Conservation (phyloP, 1,140 invertebrate genomes). For the Drosophila equinoxialis region DNA sequence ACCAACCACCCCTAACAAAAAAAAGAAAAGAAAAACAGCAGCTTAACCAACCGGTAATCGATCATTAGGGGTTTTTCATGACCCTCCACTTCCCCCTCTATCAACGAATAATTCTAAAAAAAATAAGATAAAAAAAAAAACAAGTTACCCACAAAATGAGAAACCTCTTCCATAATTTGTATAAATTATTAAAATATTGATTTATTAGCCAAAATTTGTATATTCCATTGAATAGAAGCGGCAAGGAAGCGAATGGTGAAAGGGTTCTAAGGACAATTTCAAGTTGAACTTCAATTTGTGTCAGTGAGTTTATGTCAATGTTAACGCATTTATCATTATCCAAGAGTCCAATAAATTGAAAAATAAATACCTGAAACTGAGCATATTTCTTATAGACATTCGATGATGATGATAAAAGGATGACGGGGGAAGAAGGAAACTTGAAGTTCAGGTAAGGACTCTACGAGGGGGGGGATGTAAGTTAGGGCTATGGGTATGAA, state of each 20-base stretch:
- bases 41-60: slow-evolving; percentile 10
- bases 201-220: slow-evolving; percentile 72
- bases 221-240: slow-evolving; percentile 54
- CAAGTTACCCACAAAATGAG: background rate
- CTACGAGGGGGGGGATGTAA: background rate
- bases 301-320: slow-evolving; percentile 50
- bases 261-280: too few species aligned
- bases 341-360: slow-evolving; percentile 57
- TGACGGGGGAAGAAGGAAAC: background rate
- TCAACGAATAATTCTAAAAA: background rate
- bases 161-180: slow-evolving; percentile 47
- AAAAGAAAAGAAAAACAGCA: background rate
- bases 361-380: slow-evolving; percentile 50
- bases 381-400: background rate
- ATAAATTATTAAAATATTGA: slow-evolving; percentile 79
- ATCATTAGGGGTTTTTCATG: background rate
- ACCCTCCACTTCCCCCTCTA: background rate
- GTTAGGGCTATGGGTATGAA: too few species aligned
- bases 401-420: background rate
- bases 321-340: slow-evolving; percentile 58
- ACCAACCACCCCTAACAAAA: background rate
- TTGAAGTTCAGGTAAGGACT: background rate
- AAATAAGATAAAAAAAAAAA: background rate
- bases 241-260: too few species aligned
- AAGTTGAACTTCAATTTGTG: slow-evolving; percentile 20